These are phyloP conservation scores for Tridacna gigas DNA, from an alignment of 2,888 invertebrate genomes.

Conservation along the genomic window DNA sequence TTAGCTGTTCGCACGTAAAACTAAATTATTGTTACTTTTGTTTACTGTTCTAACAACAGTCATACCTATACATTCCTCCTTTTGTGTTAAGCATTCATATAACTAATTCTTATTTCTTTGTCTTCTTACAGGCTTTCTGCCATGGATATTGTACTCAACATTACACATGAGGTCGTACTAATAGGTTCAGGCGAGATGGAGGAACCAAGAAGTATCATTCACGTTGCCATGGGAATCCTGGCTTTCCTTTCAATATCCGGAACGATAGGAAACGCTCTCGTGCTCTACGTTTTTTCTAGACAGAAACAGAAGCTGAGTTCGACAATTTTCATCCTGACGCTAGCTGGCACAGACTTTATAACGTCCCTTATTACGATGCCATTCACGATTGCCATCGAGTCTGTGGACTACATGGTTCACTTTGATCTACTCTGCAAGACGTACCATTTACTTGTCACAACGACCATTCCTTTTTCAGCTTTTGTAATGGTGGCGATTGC, in stretches of 20 bases:
- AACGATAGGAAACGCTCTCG: slow-evolving; percentile 79
- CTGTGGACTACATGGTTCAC: slow-evolving; percentile 69
- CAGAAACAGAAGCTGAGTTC: slow-evolving; percentile 79
- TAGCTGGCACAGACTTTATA: slow-evolving; percentile 81
- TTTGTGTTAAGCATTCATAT: neutral
- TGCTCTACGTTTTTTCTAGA: slow-evolving; percentile 78
- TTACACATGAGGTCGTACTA: slow-evolving; percentile 9
- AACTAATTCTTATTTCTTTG: neutral
- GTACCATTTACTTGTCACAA: slow-evolving; percentile 78
- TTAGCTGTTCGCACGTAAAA: neutral
- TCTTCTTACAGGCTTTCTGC: slow-evolving; percentile 8
- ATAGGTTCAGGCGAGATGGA: slow-evolving; percentile 42
- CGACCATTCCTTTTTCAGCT: slow-evolving; percentile 81
- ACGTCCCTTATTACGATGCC: slow-evolving; percentile 81
- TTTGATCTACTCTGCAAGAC: slow-evolving; percentile 76
- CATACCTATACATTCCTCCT: too few relatives aligned
- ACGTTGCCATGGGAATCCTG: slow-evolving; percentile 72
- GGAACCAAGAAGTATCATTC: slow-evolving; percentile 53
- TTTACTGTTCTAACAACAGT: too few relatives aligned
- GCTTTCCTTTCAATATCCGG: slow-evolving; percentile 75
- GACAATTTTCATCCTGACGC: slow-evolving; percentile 81
- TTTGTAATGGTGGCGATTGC: slow-evolving; percentile 81
- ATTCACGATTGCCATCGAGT: slow-evolving; percentile 79
- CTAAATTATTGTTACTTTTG: too few relatives aligned
- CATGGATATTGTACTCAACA: slow-evolving; percentile 18